Percentiles rank a stretch among this genome's conserved stretches.
These are phyloP conservation scores for Hydropotes inermis DNA, from an alignment of 2,113 vertebrate species.

Conservation along the genomic window DNA sequence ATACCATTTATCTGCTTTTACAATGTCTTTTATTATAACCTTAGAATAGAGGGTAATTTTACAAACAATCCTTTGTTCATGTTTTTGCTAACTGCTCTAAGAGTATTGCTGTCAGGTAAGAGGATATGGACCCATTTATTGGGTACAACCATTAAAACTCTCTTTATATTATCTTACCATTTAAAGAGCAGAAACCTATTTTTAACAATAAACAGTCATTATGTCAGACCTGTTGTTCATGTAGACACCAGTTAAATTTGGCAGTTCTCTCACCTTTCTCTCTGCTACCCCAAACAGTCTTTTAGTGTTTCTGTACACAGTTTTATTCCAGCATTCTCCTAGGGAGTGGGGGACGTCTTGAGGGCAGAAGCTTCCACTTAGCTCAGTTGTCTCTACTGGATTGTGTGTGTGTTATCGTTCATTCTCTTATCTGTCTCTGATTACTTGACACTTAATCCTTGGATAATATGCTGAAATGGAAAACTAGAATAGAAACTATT, in stretches of 20 bases:
- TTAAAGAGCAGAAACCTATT: neutral
- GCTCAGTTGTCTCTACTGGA: neutral
- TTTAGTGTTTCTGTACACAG: neutral
- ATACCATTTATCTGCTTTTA: neutral
- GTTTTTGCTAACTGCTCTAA: neutral
- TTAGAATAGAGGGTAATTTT: neutral
- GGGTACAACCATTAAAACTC: neutral
- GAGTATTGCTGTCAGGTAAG: neutral
- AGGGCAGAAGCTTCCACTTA: neutral
- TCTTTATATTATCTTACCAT: neutral
- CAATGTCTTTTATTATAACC: neutral
- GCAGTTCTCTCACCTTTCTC: neutral
- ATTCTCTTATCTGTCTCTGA: neutral
- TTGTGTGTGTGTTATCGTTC: neutral
- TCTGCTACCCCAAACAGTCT: neutral
- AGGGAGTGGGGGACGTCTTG: neutral
- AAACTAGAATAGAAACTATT: neutral
- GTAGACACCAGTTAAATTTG: neutral
- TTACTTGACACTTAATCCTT: neutral
- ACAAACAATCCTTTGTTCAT: neutral
- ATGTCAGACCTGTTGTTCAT: neutral
- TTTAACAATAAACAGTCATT: neutral
- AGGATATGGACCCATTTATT: neutral
- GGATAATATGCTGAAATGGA: neutral
- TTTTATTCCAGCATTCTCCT: neutral